Evolutionary conservation across 2,888 invertebrate genomes (phyloP).

Genomic region (Chaitophorus viminalis): DNA sequence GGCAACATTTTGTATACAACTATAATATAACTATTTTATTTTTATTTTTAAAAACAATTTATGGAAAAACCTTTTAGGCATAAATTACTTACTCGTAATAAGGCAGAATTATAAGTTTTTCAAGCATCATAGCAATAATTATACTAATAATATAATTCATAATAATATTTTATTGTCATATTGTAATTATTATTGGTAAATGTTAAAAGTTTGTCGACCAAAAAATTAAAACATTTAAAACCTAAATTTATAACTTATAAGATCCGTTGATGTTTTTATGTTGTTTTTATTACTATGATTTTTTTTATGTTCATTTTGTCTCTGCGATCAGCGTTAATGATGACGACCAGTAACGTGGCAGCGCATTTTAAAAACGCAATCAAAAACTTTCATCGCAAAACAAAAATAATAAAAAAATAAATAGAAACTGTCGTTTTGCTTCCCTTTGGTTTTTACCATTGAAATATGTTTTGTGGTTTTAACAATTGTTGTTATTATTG

Average conservation of each 20-base stretch:
- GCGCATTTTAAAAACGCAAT: conserved; percentile 12
- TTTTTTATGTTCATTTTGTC: not conserved
- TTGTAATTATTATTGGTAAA: not conserved
- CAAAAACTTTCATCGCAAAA: conserved; percentile 11
- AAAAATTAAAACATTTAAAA: not conserved
- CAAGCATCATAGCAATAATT: not conserved
- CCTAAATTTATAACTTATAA: too few species aligned
- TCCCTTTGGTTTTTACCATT: conserved; percentile 16
- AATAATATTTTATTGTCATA: not conserved
- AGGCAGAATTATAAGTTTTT: not conserved
- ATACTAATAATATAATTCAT: not conserved
- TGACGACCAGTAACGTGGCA: not conserved
- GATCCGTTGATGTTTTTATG: not conserved
- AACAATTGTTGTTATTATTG: conserved; percentile 4
- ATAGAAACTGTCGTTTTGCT: not conserved
- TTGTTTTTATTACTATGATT: not conserved
- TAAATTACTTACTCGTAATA: not conserved
- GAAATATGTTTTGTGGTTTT: conserved; percentile 16
- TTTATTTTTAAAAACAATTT: not conserved
- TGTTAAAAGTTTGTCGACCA: not conserved
- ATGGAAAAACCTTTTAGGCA: not conserved
- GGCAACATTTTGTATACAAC: not conserved
- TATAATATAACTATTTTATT: not conserved
- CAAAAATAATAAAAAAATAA: conserved; percentile 16
- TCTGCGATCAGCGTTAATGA: not conserved